These are phyloP conservation scores for Eufriesea mexicana DNA, from an alignment of 1,140 invertebrate genomes.

Conservation along the genomic window DNA sequence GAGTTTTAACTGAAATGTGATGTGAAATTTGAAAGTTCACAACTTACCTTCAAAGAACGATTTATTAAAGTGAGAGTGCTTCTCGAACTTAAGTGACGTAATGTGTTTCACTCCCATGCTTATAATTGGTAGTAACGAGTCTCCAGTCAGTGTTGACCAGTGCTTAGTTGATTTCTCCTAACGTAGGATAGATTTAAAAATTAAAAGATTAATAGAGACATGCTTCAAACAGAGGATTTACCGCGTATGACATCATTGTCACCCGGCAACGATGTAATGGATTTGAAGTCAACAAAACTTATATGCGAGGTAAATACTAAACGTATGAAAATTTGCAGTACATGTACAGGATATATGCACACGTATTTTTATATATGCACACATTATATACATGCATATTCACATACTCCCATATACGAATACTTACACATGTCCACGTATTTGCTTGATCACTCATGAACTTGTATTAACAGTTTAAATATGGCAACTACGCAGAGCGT, in stretches of 20 bases:
- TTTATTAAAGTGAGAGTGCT: slow-evolving; percentile 27
- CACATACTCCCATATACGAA: neutral
- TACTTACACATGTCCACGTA: neutral
- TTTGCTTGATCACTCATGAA: slow-evolving; percentile 1
- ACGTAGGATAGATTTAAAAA: neutral
- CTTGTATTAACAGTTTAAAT: slow-evolving; percentile 36
- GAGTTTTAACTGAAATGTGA: neutral
- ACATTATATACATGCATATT: neutral
- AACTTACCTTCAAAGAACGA: neutral
- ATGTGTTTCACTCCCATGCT: slow-evolving; percentile 13
- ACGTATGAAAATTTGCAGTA: slow-evolving; percentile 8
- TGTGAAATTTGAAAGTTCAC: neutral
- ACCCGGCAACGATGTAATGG: slow-evolving; percentile 51
- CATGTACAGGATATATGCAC: neutral
- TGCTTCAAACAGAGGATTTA: slow-evolving; percentile 53
- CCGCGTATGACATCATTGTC: slow-evolving; percentile 61
- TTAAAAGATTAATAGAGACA: slow-evolving; percentile 4
- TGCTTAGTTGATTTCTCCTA: neutral
- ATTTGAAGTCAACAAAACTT: slow-evolving; percentile 53
- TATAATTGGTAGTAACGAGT: neutral
- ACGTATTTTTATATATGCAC: neutral
- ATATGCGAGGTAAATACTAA: slow-evolving; percentile 60
- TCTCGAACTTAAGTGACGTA: slow-evolving; percentile 19
- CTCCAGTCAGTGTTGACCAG: neutral
- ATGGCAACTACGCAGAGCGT: slow-evolving; percentile 62